Evolutionary conservation across 2,888 invertebrate species (phyloP).

Genomic region (Rhingia campestris): DNA sequence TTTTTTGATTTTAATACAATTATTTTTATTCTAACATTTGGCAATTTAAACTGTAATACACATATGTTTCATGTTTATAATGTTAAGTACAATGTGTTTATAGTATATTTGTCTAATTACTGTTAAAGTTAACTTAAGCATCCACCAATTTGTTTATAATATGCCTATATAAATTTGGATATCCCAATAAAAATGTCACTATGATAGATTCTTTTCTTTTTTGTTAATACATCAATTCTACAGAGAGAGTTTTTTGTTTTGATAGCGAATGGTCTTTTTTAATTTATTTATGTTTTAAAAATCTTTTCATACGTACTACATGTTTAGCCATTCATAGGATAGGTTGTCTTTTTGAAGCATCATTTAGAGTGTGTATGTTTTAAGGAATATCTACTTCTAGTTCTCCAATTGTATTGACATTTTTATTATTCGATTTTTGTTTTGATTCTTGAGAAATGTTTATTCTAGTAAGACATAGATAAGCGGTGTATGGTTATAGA

Average conservation of each 20-base stretch:
- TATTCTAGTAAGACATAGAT: slow-evolving; percentile 22
- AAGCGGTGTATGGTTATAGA: slow-evolving; percentile 31
- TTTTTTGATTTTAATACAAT: slow-evolving; percentile 28
- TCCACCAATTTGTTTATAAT: slow-evolving; percentile 60
- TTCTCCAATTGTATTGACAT: slow-evolving; percentile 10
- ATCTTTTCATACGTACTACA: slow-evolving; percentile 21
- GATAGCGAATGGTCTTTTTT: not conserved
- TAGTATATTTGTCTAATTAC: slow-evolving; percentile 43
- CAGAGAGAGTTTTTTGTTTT: slow-evolving; percentile 27
- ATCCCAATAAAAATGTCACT: slow-evolving; percentile 63
- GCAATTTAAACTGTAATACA: slow-evolving; percentile 12
- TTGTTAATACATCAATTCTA: slow-evolving; percentile 48
- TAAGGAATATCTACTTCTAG: slow-evolving; percentile 8
- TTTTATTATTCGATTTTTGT: slow-evolving; percentile 11
- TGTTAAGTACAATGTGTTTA: slow-evolving; percentile 48
- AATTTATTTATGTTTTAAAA: slow-evolving; percentile 17
- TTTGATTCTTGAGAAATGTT: slow-evolving; percentile 22
- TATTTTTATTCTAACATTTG: slow-evolving; percentile 21
- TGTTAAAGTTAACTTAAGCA: slow-evolving; percentile 59
- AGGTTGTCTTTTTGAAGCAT: slow-evolving; percentile 3
- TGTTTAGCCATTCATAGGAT: slow-evolving; percentile 20
- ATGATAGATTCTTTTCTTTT: slow-evolving; percentile 32
- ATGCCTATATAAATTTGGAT: slow-evolving; percentile 57
- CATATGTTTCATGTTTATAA: slow-evolving; percentile 33
- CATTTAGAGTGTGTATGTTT: slow-evolving; percentile 18